Evolutionary conservation across 2,888 invertebrate species (phyloP).

Genomic region (Bimastos eiseni): DNA sequence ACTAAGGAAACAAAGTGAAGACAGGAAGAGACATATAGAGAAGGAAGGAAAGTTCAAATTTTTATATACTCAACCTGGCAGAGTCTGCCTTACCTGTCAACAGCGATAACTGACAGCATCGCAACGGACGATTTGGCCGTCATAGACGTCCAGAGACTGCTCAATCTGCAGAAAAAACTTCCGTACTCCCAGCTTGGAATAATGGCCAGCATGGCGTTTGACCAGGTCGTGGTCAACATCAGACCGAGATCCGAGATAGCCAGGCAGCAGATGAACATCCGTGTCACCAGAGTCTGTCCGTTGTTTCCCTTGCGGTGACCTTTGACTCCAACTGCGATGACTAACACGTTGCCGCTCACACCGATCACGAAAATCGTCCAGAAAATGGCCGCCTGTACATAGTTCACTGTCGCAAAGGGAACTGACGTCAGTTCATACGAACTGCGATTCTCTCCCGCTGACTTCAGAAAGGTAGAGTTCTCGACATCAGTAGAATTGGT

Average conservation of each 20-base stretch:
- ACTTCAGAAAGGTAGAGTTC: neutral
- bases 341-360: neutral
- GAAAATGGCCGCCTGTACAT: neutral
- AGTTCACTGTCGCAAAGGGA: neutral
- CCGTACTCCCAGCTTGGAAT: neutral
- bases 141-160: conserved; percentile 15
- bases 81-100: conserved; percentile 18
- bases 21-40: no score
- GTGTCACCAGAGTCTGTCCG: neutral
- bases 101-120: neutral
- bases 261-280: conserved; percentile 24
- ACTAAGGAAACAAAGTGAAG: no score
- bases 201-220: neutral
- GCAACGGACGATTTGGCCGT: neutral
- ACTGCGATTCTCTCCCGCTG: neutral
- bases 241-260: neutral
- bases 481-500: neutral
- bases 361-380: conserved; percentile 26
- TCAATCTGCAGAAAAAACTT: conserved; percentile 14
- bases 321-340: neutral
- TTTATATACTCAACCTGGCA: neutral
- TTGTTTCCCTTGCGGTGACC: neutral
- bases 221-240: conserved; percentile 6
- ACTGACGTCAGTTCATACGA: neutral
- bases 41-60: no score